Evolutionary conservation across 2,113 vertebrate genomes (phyloP).

Genomic region (Paratilapia polleni): DNA sequence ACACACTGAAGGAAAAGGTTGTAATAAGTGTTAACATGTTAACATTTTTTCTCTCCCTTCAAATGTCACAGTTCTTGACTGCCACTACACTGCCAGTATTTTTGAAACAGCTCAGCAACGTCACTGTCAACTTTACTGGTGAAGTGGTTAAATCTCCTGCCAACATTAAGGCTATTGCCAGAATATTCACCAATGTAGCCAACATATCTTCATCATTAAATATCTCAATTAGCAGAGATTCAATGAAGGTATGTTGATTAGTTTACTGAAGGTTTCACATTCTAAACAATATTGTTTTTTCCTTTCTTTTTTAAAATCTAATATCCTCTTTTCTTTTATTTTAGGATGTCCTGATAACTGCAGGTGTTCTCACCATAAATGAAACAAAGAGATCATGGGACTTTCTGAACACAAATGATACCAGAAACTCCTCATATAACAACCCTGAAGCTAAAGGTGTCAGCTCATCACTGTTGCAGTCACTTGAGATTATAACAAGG

Average conservation of each 20-base stretch:
- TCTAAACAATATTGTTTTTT: no score
- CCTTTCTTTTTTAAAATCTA: no score
- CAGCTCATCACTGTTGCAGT: conserved; percentile 52
- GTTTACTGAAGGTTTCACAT: neutral
- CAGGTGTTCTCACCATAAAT: conserved; percentile 33
- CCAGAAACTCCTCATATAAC: fast-evolving
- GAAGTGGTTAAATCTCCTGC: conserved; percentile 27
- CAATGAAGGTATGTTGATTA: conserved; percentile 40
- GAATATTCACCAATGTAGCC: conserved; percentile 35
- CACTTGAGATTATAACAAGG: conserved; percentile 17
- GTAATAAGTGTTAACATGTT: no score
- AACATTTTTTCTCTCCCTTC: no score
- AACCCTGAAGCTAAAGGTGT: no score
- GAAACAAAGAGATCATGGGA: conserved; percentile 1
- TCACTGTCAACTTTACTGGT: fast-evolving
- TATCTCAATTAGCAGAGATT: fast-evolving
- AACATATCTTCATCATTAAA: fast-evolving
- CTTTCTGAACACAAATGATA: neutral
- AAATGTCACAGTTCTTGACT: no score
- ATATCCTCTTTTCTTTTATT: conserved; percentile 8
- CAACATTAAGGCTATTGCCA: conserved; percentile 42
- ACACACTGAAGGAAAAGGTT: no score
- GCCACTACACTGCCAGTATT: conserved; percentile 31
- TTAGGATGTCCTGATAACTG: conserved; percentile 46
- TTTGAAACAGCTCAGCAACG: neutral